phyloP scores from a whole-genome alignment of 2,888 invertebrate species.

The Thysanoteuthis rhombus region DNA sequence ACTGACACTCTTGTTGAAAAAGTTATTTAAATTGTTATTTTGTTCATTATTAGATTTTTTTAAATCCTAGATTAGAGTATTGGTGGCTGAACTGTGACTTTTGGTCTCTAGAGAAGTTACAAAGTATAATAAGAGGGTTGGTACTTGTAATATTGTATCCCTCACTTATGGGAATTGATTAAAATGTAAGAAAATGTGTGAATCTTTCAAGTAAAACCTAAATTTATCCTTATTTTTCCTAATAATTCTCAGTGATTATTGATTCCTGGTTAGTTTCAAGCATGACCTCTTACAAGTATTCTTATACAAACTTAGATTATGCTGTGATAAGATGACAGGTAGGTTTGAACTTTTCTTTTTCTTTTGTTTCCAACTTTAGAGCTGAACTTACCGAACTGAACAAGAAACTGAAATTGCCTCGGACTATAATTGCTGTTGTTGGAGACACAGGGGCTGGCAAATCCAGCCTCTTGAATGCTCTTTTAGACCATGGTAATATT shows the following conservation, averaged over 20 bases:
- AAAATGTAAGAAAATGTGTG: too few species aligned
- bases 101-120: too few species aligned
- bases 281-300: neutral
- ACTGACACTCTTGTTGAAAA: too few species aligned
- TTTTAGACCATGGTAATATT: slow-evolving; percentile 50
- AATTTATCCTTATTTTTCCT: neutral
- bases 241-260: neutral
- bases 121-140: too few species aligned
- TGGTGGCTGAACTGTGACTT: too few species aligned
- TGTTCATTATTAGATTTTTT: too few species aligned
- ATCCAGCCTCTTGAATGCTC: slow-evolving; percentile 55
- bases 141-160: too few species aligned
- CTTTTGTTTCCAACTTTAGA: slow-evolving; percentile 36
- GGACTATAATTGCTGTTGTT: slow-evolving; percentile 54
- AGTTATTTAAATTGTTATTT: too few species aligned
- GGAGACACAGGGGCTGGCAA: slow-evolving; percentile 57
- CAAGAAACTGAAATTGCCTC: slow-evolving; percentile 41
- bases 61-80: too few species aligned
- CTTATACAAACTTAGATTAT: neutral
- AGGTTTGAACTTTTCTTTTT: neutral
- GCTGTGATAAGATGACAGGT: neutral
- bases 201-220: neutral
- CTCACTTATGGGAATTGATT: too few species aligned
- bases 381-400: slow-evolving; percentile 40
- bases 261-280: neutral